A percentile compares a stretch with the other conserved stretches of the same genome.
Evolutionary conservation across 2,888 invertebrate species (phyloP).

Genomic region (Pogonocherus hispidulus): DNA sequence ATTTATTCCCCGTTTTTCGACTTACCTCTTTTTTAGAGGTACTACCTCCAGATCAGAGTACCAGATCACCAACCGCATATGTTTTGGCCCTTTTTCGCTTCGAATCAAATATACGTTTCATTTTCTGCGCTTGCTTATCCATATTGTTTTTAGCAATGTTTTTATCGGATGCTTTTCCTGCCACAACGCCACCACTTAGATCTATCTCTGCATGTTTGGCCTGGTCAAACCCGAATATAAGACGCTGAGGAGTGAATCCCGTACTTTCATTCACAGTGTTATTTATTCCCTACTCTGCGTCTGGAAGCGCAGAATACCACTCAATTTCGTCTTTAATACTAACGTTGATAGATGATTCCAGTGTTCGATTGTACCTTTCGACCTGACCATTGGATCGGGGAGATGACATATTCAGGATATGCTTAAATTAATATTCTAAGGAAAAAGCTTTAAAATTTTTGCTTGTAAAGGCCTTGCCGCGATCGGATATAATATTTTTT

Average conservation of each 20-base stretch:
- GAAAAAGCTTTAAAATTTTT: background rate
- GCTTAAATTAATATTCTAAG: background rate
- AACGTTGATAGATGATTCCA: background rate
- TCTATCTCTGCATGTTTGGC: background rate
- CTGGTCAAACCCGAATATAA: background rate
- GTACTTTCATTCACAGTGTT: background rate
- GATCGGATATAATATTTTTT: slow-evolving; percentile 9
- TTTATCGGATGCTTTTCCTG: background rate
- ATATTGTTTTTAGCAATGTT: background rate
- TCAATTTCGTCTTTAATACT: background rate
- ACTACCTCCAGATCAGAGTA: slow-evolving; percentile 11
- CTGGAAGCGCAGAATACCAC: background rate
- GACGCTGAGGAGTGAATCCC: background rate
- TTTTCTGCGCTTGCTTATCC: background rate
- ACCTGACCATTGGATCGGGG: slow-evolving; percentile 1
- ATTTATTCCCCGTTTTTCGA: slow-evolving; percentile 1
- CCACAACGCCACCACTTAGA: background rate
- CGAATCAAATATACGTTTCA: background rate
- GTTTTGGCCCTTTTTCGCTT: background rate
- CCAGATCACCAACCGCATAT: background rate
- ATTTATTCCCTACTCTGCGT: background rate
- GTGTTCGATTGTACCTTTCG: background rate
- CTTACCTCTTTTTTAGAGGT: background rate
- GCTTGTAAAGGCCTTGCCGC: background rate
- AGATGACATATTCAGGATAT: background rate